Evolutionary conservation across 2,113 vertebrate species (phyloP).

Genomic region (Pitta sordida): DNA sequence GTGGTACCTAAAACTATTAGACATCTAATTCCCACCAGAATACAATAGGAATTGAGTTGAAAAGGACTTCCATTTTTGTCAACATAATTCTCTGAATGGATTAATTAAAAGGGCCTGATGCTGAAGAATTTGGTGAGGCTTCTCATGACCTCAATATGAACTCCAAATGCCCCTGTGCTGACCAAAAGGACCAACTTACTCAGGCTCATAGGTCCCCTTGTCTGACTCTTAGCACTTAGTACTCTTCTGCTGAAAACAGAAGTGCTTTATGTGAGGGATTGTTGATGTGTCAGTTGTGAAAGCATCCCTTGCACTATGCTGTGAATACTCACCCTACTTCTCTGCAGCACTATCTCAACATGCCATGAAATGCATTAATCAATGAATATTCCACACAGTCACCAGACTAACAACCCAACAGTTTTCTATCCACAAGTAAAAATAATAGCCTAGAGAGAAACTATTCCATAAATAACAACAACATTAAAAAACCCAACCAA

Average conservation of each 20-base stretch:
- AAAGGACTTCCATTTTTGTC: not conserved
- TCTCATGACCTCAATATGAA: not conserved
- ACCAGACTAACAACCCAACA: not conserved
- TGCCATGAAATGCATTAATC: not conserved
- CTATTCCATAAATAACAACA: not conserved
- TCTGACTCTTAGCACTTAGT: not conserved
- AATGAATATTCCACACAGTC: not conserved
- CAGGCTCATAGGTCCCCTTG: not conserved
- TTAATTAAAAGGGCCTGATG: not conserved
- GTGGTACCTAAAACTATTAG: not conserved
- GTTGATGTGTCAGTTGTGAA: not conserved
- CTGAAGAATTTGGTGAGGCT: not conserved
- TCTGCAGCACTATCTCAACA: not conserved
- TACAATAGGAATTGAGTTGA: not conserved
- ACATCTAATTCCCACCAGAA: not conserved
- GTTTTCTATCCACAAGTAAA: not conserved
- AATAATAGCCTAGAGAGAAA: not conserved
- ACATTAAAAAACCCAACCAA: not conserved
- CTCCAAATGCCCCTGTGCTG: not conserved
- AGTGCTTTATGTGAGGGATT: not conserved
- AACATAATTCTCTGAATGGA: not conserved
- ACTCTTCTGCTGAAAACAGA: not conserved
- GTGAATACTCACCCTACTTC: not conserved
- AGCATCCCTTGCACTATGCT: not conserved
- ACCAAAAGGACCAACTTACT: not conserved